Evolutionary conservation across 2,113 vertebrate genomes (phyloP), one percentile per base, ranked within the genome.

Genomic region (Phyllopteryx taeniolatus): DNA sequence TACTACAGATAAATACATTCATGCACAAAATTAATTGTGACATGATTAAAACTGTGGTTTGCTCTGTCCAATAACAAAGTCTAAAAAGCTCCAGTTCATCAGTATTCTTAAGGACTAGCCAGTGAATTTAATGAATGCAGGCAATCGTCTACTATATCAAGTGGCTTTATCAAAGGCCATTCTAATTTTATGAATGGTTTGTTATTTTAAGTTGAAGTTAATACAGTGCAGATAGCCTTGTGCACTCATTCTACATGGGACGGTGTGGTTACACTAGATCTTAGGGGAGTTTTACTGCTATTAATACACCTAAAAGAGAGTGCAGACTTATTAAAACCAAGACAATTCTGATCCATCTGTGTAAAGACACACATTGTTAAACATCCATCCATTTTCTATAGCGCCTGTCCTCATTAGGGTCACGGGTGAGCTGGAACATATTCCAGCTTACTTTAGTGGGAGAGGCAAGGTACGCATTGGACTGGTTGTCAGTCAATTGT

Each of bases 81-180:
- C 63, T 68, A 75, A 61, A 35, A 60, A 81, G 51, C 70, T 70
- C 71, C 68, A 74, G 74, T 84, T 87, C 76, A 88, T 89, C 82
- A 61, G 85, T 87, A 88, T 90, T 90, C 86, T 72, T 75, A 70
- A 72, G 77, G 78, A 83, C 79, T 39, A 66, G 54, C 33, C 46
- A 0, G 22, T 64, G 72, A 74, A 72, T 84, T 84, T 87, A 89
- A 88, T 85, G 74, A 85, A 89, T 87, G 79, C 82, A 80, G 72
- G 78, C 68, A 57, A 78, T 82, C 76, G 75, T 87, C 85, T 87
- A 89, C 87, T 91, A 86, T 87, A 79, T 85, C 83, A 88, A 85
- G 87, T 82, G 86, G 71, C 80, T 84, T 83, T 85, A 89, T 89
- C 81, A 75, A 80, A 86, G 63, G 78, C 73, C 78, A 79, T 87